Evolutionary conservation across 1,140 invertebrate genomes (phyloP).

Genomic region (Pristionchus pacificus): DNA sequence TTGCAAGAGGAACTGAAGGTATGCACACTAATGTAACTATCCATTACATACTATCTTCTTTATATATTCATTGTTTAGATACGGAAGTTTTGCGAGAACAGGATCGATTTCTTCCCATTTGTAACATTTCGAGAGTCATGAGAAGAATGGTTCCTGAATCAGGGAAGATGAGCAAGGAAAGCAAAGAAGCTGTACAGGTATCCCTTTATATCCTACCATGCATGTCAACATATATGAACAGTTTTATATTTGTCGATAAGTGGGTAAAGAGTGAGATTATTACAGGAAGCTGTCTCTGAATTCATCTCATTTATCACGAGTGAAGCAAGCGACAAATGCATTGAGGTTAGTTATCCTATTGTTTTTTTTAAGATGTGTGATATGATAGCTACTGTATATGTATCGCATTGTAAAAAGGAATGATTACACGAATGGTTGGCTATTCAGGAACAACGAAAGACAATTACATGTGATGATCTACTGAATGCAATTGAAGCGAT

Average conservation of each 20-base stretch:
- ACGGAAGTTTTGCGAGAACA: conserved; percentile 45
- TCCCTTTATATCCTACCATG: too few species aligned
- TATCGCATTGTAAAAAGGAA: conserved; percentile 42
- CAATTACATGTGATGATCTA: conserved; percentile 92
- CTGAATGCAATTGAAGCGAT: conserved; percentile 83
- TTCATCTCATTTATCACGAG: conserved; percentile 99
- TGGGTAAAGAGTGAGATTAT: neutral
- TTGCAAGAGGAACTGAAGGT: too few species aligned
- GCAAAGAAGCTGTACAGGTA: conserved; percentile 89
- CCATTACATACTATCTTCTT: too few species aligned
- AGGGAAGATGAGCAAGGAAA: conserved; percentile 97
- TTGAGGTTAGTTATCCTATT: conserved; percentile 20
- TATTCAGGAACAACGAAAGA: conserved; percentile 95
- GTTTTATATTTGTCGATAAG: too few species aligned
- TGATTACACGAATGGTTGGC: conserved; percentile 79
- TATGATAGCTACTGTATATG: conserved; percentile 9
- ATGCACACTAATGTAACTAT: too few species aligned
- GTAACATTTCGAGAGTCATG: conserved; percentile 97
- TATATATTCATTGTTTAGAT: conserved; percentile 2
- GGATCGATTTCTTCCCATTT: conserved; percentile 55
- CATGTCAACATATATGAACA: too few species aligned
- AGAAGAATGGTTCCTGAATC: conserved; percentile 90
- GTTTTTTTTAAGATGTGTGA: conserved; percentile 7
- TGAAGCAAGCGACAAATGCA: conserved; percentile 64
- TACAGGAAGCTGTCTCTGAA: conserved; percentile 88